Percentiles rank a stretch among this genome's conserved stretches.
Conservation (phyloP, 2,797 vertebrate genomes). For the Phalloptychus januarius region DNA sequence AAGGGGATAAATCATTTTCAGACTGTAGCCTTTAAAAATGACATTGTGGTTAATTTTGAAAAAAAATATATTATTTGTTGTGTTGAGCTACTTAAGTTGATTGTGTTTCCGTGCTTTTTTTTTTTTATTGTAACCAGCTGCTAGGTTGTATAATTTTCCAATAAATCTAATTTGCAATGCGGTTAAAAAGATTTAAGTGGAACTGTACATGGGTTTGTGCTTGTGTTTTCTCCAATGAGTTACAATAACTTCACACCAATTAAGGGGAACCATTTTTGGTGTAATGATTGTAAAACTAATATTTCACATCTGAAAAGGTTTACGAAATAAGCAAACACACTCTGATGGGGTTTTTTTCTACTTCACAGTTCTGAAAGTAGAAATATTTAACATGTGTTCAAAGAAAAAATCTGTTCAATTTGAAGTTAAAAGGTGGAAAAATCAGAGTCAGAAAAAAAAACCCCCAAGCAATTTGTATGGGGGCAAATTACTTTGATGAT, state of each 20-base stretch:
- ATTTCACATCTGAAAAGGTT: background rate
- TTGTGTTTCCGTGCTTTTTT: background rate
- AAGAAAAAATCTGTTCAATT: background rate
- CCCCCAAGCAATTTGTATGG: background rate
- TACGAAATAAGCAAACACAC: background rate
- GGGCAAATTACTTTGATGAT: background rate
- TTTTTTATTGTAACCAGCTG: background rate
- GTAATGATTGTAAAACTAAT: background rate
- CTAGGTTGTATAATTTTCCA: background rate
- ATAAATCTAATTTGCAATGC: background rate
- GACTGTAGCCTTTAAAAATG: background rate
- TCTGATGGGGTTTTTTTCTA: background rate
- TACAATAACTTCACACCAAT: background rate
- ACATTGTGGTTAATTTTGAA: background rate
- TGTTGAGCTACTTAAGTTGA: background rate
- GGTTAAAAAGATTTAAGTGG: background rate
- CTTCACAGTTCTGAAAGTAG: background rate
- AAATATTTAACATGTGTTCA: background rate
- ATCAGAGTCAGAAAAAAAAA: background rate
- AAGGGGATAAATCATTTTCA: background rate
- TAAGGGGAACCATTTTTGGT: background rate
- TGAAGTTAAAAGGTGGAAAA: background rate
- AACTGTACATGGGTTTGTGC: background rate
- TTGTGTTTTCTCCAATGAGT: background rate
- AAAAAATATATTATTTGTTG: background rate